These are phyloP conservation scores for Rugalucina vietnamica DNA, from an alignment of 2,888 invertebrate species.

Conservation along the genomic window DNA sequence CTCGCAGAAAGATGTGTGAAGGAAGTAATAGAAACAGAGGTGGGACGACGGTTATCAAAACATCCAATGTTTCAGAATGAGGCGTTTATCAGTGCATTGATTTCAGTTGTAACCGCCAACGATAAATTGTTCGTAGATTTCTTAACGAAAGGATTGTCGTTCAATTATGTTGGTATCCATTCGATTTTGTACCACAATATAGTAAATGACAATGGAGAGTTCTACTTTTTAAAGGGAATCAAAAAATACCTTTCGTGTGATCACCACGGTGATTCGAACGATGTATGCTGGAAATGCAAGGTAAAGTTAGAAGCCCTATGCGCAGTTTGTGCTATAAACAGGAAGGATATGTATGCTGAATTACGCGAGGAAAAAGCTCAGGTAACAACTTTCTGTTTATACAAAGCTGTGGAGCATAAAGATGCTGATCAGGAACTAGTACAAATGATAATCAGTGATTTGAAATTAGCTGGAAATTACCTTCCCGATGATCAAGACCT, in stretches of 20 bases:
- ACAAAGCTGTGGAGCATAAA: not conserved
- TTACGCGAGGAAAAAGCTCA: not conserved
- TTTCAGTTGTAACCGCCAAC: not conserved
- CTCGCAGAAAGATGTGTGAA: not conserved
- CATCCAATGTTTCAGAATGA: not conserved
- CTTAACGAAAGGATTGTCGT: not conserved
- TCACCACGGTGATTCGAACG: not conserved
- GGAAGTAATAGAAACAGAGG: not conserved
- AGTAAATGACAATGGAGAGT: not conserved
- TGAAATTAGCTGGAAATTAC: not conserved
- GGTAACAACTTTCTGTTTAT: not conserved
- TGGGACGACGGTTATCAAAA: not conserved
- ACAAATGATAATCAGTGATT: not conserved
- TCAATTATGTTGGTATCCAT: not conserved
- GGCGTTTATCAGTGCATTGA: not conserved
- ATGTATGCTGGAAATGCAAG: not conserved
- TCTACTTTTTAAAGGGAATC: not conserved
- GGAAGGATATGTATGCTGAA: not conserved
- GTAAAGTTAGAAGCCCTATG: not conserved
- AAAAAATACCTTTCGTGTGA: not conserved
- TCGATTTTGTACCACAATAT: not conserved
- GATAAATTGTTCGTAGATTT: not conserved
- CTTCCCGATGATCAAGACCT: not conserved
- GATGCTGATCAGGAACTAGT: not conserved
- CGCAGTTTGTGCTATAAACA: not conserved